These are phyloP conservation scores for Suncus etruscus DNA, from an alignment of 2,113 vertebrate genomes.

Conservation along the genomic window DNA sequence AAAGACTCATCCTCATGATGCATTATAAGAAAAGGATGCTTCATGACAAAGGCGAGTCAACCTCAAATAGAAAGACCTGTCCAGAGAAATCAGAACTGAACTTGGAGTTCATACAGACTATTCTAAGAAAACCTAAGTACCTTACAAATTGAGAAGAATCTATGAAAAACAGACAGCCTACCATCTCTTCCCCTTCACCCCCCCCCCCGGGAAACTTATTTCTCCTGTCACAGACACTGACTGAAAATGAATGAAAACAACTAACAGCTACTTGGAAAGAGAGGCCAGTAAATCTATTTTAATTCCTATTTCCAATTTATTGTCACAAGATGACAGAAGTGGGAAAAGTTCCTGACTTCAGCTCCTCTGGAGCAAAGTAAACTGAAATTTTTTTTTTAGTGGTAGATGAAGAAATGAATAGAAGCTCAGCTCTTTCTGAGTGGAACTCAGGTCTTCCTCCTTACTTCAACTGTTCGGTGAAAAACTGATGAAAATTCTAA, in stretches of 20 bases:
- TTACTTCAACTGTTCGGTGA: conserved; percentile 44
- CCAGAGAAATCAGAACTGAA: not conserved
- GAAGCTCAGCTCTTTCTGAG: not conserved
- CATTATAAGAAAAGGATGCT: conserved; percentile 5
- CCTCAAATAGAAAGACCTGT: not conserved
- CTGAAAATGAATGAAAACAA: not conserved
- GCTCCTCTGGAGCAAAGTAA: conserved; percentile 9
- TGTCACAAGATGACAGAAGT: not conserved
- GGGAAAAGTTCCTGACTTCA: conserved; percentile 22
- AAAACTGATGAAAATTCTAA: conserved; percentile 28
- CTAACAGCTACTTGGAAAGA: conserved; percentile 14
- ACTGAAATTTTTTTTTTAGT: conserved; percentile 10
- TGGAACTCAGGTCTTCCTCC: not conserved
- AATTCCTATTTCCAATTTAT: conserved; percentile 6
- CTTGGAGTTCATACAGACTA: not conserved
- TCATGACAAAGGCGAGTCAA: not conserved
- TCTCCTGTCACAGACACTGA: not conserved
- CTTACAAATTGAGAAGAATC: not conserved
- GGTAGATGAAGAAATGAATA: conserved; percentile 21
- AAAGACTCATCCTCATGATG: not conserved
- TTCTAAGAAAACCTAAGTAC: not conserved
- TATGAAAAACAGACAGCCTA: not conserved
- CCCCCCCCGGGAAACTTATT: not conserved
- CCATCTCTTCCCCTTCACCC: no score
- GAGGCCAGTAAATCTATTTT: conserved; percentile 20